Evolutionary conservation across 2,113 vertebrate genomes (phyloP), one percentile per base, ranked within the genome.

Genomic region (Aptenodytes forsteri): DNA sequence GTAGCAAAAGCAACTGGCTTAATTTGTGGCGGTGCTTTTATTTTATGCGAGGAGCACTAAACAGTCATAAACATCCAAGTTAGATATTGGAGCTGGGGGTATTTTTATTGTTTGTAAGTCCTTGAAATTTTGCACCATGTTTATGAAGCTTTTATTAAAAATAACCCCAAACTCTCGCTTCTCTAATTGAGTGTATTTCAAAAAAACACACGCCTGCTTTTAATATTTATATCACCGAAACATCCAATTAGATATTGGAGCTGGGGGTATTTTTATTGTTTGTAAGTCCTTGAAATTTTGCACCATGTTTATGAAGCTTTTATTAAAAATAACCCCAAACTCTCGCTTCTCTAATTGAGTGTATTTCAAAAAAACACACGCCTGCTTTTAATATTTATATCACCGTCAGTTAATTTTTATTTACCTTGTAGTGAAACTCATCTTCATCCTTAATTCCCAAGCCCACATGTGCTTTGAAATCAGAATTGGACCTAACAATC

Each of bases 121-220:
- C 85, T 93, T 15, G 1, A 91, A 80, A 78, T 95, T 79, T 67
- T 21, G 58, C 42, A 42, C 95, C 38, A 2, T 22, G 29, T 85
- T 83, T 95, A 78, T 55, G 93, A 93, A 75, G 85, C 55, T 93
- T 88, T 95, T 88, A 82, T 88, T 88, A 84, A 89, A 94, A 90
- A 73, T 3, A 87, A 84, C 64, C 93, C 83, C 83, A 40, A 79
- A 55, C 34, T 19, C 87, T 66, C 7, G 0, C 84, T 82, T 29
- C 67, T 76, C 86, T 89, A 83, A 95, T 81, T 70, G 93, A 82
- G 62, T 7, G 38, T 16, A 36, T 91, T 92, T 89, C 69, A 65
- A 71, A 84, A 83, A 36, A 47, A 22, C 61, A 6, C 30, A 7
- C 2, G 22, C 78, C 61, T 0, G 16, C 54, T 22, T 77, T 87